Conservation (phyloP, 2,113 vertebrate genomes). For the Xyrauchen texanus region DNA sequence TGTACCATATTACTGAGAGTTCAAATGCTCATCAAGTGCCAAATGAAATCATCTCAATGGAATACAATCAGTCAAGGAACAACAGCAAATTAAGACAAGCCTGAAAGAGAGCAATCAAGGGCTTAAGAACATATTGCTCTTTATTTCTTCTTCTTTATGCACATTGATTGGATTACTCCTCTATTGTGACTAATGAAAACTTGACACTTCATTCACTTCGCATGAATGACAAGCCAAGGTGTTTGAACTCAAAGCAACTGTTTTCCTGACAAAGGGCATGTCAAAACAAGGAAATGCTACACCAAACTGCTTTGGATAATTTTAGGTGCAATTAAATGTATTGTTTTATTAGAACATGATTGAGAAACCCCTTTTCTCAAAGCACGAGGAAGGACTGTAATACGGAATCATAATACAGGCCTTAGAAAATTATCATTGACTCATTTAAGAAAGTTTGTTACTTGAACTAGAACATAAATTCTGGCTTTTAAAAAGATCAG, state of each 20-base stretch:
- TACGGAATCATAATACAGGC: not conserved
- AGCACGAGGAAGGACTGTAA: not conserved
- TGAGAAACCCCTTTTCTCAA: not conserved
- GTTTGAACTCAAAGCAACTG: not conserved
- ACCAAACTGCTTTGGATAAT: conserved; percentile 7
- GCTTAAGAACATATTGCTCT: conserved; percentile 9
- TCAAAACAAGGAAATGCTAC: conserved; percentile 13
- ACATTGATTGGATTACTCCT: conserved; percentile 14
- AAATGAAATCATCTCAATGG: conserved; percentile 46
- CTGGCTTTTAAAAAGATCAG: too few species aligned
- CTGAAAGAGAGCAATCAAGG: conserved; percentile 25
- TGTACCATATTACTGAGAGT: conserved; percentile 27
- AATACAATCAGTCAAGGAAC: conserved; percentile 39
- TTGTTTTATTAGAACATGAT: not conserved
- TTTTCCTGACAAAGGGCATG: not conserved
- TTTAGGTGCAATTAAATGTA: not conserved
- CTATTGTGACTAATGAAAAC: conserved; percentile 6
- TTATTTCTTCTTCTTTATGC: not conserved
- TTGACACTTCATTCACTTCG: not conserved
- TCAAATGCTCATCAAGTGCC: conserved; percentile 28
- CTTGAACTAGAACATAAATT: not conserved
- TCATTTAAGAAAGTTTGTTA: not conserved
- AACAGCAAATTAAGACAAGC: conserved; percentile 16
- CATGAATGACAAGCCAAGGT: conserved; percentile 25
- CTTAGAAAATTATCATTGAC: not conserved